Base-by-base conservation (phyloP, 2,888 invertebrate species). In the Plagiodera versicolora region DNA sequence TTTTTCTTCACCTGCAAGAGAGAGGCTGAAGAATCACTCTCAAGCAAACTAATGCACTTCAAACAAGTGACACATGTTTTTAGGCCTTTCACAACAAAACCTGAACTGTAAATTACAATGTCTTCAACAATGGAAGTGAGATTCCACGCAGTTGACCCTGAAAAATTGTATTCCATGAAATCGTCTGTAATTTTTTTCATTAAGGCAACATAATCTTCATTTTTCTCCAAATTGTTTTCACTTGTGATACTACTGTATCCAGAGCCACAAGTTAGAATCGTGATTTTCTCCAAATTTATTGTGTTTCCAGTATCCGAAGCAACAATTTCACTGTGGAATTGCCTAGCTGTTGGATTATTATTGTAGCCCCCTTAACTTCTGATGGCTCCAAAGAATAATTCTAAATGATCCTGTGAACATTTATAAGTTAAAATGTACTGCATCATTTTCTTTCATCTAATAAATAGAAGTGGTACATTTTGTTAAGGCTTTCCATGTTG, bases 311-410 rank as follows among this genome's bases (percentile, higher is more conserved):
- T 55, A n/a, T 54, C 39, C 11, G 52, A 17, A 14, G 35, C 61
- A 24, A n/a, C 9, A 32, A 66, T 57, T 48, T 66, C 62, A n/a
- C 14, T 56, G 14, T 51, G 50, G 59, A 64, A 64, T 18, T 66
- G 61, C 18, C 59, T 48, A 17, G 53, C 57, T 19, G 61, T 58
- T 10, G 63, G 65, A 56, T 67, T 65, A 44, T 67, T 66, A 55
- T 66, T 64, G 46, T 30, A 64, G 5, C 66, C 64, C 35, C 52
- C 58, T 44, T 39, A 61, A 64, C 63, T 57, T 46, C 67, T 48
- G 8, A 63, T 48, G 10, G 60, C 51, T n/a, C 58, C 39, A 54
- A 67, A 67, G 10, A 64, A 61, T 17, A 58, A 19, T 24, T 65
- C 61, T 17, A 65, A 28, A 39, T 65, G 65, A 44, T 67, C 63